A percentile compares a stretch with the other conserved stretches of the same genome.
Conservation (phyloP, 2,113 vertebrate genomes). For the Thunnus thynnus region DNA sequence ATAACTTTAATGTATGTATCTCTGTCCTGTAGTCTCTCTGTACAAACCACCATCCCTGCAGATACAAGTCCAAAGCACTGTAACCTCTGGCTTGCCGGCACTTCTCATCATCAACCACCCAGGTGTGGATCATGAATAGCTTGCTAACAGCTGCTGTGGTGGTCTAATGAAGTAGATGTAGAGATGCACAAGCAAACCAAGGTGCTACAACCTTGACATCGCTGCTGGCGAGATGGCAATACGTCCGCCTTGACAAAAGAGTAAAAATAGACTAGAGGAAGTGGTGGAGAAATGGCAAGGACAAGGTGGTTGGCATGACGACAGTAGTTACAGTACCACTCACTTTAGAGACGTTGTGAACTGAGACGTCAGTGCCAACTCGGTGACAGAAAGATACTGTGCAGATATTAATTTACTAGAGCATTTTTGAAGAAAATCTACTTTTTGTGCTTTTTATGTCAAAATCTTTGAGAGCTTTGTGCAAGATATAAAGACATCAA, state of each 20-base stretch:
- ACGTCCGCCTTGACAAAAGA: conserved; percentile 45
- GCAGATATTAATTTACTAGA: neutral
- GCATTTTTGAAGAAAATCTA: neutral
- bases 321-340: neutral
- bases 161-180: conserved; percentile 24
- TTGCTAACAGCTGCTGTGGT: conserved; percentile 15
- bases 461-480: neutral
- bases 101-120: conserved; percentile 8
- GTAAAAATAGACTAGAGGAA: conserved; percentile 60
- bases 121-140: conserved; percentile 37
- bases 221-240: conserved; percentile 22
- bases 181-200: conserved; percentile 24
- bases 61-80: conserved; percentile 4
- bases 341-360: conserved; percentile 12
- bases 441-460: neutral
- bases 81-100: conserved; percentile 35
- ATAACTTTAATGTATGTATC: neutral
- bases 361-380: conserved; percentile 9
- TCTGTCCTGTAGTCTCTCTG: neutral
- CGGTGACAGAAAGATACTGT: neutral
- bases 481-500: neutral
- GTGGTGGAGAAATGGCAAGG: conserved; percentile 19
- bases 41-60: neutral
- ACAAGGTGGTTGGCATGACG: conserved; percentile 30
- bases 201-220: conserved; percentile 51